phyloP scores from a whole-genome alignment of 2,888 invertebrate species.

The Lithophane ornitopus region DNA sequence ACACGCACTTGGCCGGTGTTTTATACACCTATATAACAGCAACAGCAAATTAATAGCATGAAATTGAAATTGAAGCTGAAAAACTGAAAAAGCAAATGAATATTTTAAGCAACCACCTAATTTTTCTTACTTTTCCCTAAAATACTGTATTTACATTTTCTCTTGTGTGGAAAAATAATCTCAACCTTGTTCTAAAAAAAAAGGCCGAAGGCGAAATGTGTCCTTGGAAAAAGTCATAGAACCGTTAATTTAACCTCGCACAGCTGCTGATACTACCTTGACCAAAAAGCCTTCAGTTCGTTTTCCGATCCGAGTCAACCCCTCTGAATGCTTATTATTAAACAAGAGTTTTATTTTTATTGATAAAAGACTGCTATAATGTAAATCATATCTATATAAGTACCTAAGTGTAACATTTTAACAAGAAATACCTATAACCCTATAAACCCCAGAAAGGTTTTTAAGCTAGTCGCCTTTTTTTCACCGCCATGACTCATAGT shows the following conservation, averaged over 20 bases:
- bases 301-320: neutral
- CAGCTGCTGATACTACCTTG: neutral
- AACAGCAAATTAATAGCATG: neutral
- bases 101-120: neutral
- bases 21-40: neutral
- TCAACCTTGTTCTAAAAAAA: constrained; percentile 16
- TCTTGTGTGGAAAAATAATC: neutral
- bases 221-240: constrained; percentile 28
- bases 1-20: neutral
- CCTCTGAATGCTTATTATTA: neutral
- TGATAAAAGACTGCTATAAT: neutral
- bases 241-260: neutral
- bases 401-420: neutral
- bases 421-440: neutral
- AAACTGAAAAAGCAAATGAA: neutral
- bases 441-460: neutral
- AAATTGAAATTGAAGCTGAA: neutral
- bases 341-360: neutral
- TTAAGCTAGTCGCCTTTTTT: neutral
- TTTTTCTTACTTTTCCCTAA: neutral
- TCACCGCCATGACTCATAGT: neutral
- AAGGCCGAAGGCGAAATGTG: neutral
- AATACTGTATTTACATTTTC: neutral
- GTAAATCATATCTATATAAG: no score
- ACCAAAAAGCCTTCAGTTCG: neutral